Evolutionary conservation across 1,140 invertebrate genomes (phyloP), one percentile per base, ranked within the genome.

Genomic region (Andrena cerasifolii): DNA sequence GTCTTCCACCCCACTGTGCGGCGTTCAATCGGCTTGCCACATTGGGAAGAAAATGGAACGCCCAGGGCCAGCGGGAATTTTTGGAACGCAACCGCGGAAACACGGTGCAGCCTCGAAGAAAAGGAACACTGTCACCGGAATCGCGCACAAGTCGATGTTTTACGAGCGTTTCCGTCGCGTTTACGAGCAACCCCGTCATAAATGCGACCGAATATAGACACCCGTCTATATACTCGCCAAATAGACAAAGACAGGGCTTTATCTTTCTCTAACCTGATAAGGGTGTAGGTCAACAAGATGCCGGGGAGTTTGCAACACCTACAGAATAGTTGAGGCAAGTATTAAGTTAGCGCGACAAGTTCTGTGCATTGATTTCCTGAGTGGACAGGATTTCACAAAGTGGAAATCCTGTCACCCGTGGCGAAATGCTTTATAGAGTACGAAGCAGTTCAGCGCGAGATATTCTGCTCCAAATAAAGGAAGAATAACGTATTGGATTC

Each of bases 111-210:
- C 26, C 33, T 16, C 54, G 5, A 33, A 14, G 6, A 8, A 63
- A 49, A 51, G 28, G n/a, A 31, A 49, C 45, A 58, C 43, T 24
- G 67, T 65, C 45, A 53, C 21, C 59, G 31, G 49, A 53, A 72
- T 83, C 61, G 54, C 53, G 70, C 12, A 36, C 28, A 26, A 47
- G 51, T 26, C 18, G 61, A 16, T 26, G 54, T 33, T 84, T 83
- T 68, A 80, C 58, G 56, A 84, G 28, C 78, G 16, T 21, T 28
- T 73, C 53, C 51, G 43, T 77, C 45, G 61, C 65, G 62, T 82
- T 84, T 80, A 84, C 67, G 77, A 84, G 51, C 54, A 21, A 56
- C 66, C 21, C 51, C n/a, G 49, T 21, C 58, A 31, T 77, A 84
- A 83, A 85, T 84, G 80, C 33, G 26, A 14, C 36, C 6, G 33